Evolutionary conservation across 23 tunicate species (phyloP).

Genomic region (Styela clava): DNA sequence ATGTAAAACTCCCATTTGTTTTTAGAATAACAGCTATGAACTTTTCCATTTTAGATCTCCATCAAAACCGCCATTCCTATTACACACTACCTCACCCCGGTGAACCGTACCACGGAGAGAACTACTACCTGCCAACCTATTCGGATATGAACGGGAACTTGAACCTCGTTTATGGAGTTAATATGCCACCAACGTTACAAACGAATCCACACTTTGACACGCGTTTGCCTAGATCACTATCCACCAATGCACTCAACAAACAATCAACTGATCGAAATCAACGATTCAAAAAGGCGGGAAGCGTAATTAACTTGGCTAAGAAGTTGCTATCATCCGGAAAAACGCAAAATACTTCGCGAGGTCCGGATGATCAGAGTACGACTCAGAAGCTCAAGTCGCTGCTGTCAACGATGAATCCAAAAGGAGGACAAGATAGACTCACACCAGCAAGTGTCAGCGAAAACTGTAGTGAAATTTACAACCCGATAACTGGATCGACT

Average conservation of each 20-base stretch:
- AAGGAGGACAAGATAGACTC: background rate
- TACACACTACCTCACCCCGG: background rate
- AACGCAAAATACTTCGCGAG: background rate
- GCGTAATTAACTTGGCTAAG: background rate
- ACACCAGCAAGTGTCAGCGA: background rate
- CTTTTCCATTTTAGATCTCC: too few species aligned
- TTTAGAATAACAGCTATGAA: too few species aligned
- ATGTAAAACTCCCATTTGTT: too few species aligned
- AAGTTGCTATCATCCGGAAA: background rate
- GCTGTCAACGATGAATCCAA: background rate
- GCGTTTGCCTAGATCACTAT: background rate
- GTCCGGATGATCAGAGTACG: background rate
- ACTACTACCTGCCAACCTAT: background rate
- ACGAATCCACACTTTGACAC: background rate
- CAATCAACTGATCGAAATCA: background rate
- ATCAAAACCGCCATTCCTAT: background rate
- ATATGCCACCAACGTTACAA: background rate
- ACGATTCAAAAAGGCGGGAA: background rate
- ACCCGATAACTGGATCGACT: background rate
- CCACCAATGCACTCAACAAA: background rate
- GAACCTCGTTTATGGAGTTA: background rate
- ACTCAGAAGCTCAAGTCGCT: background rate
- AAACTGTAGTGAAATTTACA: background rate
- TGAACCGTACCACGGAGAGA: background rate
- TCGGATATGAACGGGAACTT: background rate